phyloP scores from a whole-genome alignment of 2,797 vertebrate genomes.

The Brachyalestes nurse region DNA sequence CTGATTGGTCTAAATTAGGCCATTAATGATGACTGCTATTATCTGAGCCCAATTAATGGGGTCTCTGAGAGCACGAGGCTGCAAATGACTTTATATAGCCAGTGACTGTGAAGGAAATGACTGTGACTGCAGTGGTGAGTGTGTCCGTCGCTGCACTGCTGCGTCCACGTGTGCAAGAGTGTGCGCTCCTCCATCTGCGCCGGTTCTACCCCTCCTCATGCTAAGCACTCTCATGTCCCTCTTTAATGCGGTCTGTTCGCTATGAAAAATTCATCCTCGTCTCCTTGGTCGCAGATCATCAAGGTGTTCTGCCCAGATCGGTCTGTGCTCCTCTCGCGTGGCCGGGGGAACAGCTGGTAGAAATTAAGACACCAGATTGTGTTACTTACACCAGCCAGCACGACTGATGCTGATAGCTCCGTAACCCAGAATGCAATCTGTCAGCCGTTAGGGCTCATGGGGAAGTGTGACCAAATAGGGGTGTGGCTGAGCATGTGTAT shows the following conservation, averaged over 20 bases:
- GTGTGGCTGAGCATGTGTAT: conserved; percentile 54
- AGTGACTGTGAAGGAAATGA: conserved; percentile 43
- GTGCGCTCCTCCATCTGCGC: conserved; percentile 46
- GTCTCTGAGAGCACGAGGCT: conserved; percentile 36
- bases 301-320: conserved; percentile 70
- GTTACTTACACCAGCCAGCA: conserved; percentile 78
- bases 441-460: conserved; percentile 60
- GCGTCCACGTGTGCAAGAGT: conserved; percentile 25
- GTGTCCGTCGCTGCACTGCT: neutral
- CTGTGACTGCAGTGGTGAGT: neutral
- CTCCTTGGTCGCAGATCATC: conserved; percentile 76
- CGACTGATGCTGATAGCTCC: conserved; percentile 74
- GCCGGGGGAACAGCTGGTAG: conserved; percentile 78
- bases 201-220: conserved; percentile 39
- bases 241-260: conserved; percentile 56
- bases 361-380: conserved; percentile 84
- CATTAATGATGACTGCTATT: conserved; percentile 45
- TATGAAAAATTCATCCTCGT: conserved; percentile 79
- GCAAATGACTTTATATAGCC: conserved; percentile 38
- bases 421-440: conserved; percentile 73
- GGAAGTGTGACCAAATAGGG: conserved; percentile 63
- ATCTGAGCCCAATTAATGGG: conserved; percentile 43
- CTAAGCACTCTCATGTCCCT: conserved; percentile 56
- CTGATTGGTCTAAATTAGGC: conserved; percentile 47
- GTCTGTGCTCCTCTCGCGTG: conserved; percentile 68